phyloP scores from a whole-genome alignment of 1,140 invertebrate species.

The Asbolus verrucosus region DNA sequence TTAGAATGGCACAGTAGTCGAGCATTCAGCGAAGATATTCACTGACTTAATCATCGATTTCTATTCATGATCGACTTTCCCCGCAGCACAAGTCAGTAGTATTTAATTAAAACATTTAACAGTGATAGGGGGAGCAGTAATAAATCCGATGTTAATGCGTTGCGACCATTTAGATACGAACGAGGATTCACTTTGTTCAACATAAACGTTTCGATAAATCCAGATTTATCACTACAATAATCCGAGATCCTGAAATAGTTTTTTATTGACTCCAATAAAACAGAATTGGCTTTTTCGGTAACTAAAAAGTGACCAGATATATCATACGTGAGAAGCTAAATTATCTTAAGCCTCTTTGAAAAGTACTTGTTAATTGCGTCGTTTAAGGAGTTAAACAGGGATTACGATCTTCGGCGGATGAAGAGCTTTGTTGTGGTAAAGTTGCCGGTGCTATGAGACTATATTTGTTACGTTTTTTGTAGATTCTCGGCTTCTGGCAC shows the following conservation, averaged over 20 bases:
- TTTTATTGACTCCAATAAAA: constrained; percentile 23
- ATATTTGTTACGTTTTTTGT: constrained; percentile 15
- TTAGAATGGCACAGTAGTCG: neutral
- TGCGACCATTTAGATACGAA: constrained; percentile 34
- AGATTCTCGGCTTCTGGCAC: constrained; percentile 18
- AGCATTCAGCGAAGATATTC: constrained; percentile 16
- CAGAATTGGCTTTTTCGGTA: constrained; percentile 1
- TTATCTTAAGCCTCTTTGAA: neutral
- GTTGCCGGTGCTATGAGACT: neutral
- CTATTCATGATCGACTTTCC: constrained; percentile 35
- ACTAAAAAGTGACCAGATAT: neutral
- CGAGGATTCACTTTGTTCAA: constrained; percentile 32
- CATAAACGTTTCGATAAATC: constrained; percentile 39
- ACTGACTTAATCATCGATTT: constrained; percentile 29
- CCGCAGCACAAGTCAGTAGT: neutral
- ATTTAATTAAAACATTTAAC: constrained; percentile 40
- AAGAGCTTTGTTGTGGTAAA: constrained; percentile 4
- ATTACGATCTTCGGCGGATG: neutral
- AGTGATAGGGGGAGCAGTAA: constrained; percentile 16
- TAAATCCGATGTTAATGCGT: constrained; percentile 18
- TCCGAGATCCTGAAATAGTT: constrained; percentile 21
- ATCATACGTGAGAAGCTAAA: neutral
- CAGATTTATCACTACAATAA: constrained; percentile 30
- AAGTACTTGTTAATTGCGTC: constrained; percentile 3
- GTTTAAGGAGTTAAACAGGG: neutral